These are phyloP conservation scores for Hemiscyllium ocellatum DNA, from an alignment of 2,113 vertebrate species.

Conservation along the genomic window DNA sequence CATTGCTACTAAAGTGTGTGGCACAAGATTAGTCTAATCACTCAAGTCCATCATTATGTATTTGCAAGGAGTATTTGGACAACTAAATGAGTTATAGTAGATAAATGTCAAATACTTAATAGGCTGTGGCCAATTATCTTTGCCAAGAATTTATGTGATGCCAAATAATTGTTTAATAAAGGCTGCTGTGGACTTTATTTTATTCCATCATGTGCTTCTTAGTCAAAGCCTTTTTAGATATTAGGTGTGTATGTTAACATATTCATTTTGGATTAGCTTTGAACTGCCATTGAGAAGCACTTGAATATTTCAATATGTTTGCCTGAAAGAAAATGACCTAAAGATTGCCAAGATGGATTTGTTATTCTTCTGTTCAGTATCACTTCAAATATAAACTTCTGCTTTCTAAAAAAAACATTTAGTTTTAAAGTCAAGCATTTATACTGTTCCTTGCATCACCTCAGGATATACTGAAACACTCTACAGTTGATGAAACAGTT, in stretches of 20 bases:
- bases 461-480: not conserved
- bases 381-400: not conserved
- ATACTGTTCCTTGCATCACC: not conserved
- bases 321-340: not conserved
- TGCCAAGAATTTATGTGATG: slow-evolving; percentile 31
- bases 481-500: not conserved
- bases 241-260: not conserved
- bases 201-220: not conserved
- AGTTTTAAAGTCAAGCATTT: not conserved
- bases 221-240: not conserved
- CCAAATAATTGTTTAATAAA: slow-evolving; percentile 25
- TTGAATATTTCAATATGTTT: not conserved
- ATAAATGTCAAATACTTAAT: slow-evolving; percentile 2
- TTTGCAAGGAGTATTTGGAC: slow-evolving; percentile 19
- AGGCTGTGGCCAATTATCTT: slow-evolving; percentile 31
- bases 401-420: not conserved
- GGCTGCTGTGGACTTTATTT: not conserved
- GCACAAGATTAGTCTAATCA: slow-evolving; percentile 10
- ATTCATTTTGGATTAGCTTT: not conserved
- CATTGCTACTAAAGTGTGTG: not conserved
- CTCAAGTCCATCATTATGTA: slow-evolving; percentile 27
- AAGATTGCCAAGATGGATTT: not conserved
- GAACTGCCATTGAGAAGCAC: not conserved
- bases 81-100: slow-evolving; percentile 29
- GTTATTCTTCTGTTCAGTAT: not conserved